Evolutionary conservation across 2,113 vertebrate genomes (phyloP), one percentile per base, ranked within the genome.

Genomic region (Malurus alboscapulatus): DNA sequence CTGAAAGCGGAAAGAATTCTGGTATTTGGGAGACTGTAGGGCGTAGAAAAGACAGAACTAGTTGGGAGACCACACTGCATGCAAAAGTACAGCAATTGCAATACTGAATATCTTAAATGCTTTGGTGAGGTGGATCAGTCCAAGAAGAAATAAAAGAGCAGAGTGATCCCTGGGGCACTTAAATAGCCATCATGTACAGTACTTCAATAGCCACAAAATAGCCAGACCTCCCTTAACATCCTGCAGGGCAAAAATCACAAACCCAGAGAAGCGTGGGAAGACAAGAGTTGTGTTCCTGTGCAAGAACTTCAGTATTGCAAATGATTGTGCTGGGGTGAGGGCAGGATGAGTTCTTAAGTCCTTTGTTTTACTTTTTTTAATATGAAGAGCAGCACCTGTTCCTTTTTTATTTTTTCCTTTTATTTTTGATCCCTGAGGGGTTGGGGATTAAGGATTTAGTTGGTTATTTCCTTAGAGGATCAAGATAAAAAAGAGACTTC

Each of bases 391-490:
- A 74, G 65, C 63, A 90, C 84, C 91, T 91, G 82, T 67, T 48
- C 34, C 17, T 62, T 79, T 63, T 75, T 67, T 32, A 0, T 27
- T 36, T 25, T n/a, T 54, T 9, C 1, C 1, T 7, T 9, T 30
- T 55, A 26, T 48, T 27, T 27, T 25, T 17, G 1, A 40, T 48
- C 3, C 25, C 59, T 30, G 53, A 67, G 19, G 38, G 47, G 47
- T 14, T 44, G 25, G 25, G 42, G 91, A 90, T 95, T 96, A 96
- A 93, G 89, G 94, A 87, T 92, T 96, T 94, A 92, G 54, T 87
- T 80, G 71, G 71, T 89, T 91, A 96, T 96, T 96, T 95, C 91
- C 93, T 90, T 74, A 85, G 68, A 86, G 90, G 82, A 96, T 95
- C 75, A 78, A 88, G 85, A 94, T 88, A 53, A 86, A 90, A 94